Percentiles rank a stretch among this genome's conserved stretches.
These are phyloP conservation scores for Nesoenas mayeri DNA, from an alignment of 2,113 vertebrate genomes.

Conservation along the genomic window DNA sequence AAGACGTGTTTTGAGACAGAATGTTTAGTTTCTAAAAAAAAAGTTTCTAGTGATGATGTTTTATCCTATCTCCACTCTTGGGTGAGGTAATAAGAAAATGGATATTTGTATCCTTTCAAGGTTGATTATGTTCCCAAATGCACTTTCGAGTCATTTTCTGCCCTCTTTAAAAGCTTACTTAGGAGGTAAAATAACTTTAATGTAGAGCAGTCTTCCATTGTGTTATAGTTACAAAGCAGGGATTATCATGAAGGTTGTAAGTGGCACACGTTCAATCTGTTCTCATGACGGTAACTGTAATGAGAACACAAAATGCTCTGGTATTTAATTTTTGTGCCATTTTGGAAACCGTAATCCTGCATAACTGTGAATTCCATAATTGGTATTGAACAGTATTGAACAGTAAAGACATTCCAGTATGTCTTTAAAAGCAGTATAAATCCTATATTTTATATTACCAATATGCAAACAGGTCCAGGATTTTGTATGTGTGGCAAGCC, in stretches of 20 bases:
- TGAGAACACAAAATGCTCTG: neutral
- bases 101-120: neutral
- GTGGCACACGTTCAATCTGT: neutral
- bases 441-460: neutral
- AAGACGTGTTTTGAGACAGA: neutral
- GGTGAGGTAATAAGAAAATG: neutral
- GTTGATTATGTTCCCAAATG: neutral
- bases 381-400: neutral
- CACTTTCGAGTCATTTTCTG: neutral
- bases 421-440: neutral
- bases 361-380: neutral
- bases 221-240: neutral
- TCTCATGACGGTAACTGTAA: neutral
- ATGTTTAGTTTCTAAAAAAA: neutral
- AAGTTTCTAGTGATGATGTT: neutral
- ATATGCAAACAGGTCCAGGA: neutral
- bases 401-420: neutral
- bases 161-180: neutral
- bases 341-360: neutral
- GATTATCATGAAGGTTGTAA: neutral
- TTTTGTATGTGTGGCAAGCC: neutral
- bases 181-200: neutral
- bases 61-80: neutral
- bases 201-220: neutral
- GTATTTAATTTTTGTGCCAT: slow-evolving; percentile 6